Conservation (phyloP, 2,797 vertebrate genomes). For the Acanthopagrus latus region DNA sequence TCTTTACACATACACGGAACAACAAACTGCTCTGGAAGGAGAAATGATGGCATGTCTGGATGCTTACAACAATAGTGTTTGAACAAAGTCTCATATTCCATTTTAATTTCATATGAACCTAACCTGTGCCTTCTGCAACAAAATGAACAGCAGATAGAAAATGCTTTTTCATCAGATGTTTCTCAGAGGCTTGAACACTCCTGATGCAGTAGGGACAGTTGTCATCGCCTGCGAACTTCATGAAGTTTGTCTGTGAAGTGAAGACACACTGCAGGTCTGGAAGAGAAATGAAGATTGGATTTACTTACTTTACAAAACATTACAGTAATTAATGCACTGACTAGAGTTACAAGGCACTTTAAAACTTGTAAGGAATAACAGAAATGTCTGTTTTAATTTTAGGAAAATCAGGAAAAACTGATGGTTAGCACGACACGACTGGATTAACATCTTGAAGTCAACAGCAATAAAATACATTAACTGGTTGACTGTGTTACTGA, state of each 20-base stretch:
- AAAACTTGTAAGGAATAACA: not conserved
- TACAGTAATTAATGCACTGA: not conserved
- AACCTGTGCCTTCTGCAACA: conserved; percentile 18
- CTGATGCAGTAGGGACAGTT: conserved; percentile 53
- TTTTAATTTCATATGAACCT: not conserved
- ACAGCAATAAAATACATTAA: not conserved
- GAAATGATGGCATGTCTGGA: not conserved
- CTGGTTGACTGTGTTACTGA: no score
- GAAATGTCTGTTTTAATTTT: not conserved
- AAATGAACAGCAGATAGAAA: conserved; percentile 42
- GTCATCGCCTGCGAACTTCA: conserved; percentile 8
- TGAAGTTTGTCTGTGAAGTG: conserved; percentile 24
- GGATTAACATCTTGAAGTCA: not conserved
- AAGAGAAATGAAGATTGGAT: not conserved
- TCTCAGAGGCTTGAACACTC: conserved; percentile 5
- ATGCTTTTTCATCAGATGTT: conserved; percentile 45
- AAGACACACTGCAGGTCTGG: conserved; percentile 34
- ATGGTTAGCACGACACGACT: not conserved
- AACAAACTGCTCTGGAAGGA: conserved; percentile 45
- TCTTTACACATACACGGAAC: conserved; percentile 57
- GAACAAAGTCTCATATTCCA: not conserved
- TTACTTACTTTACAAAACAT: not conserved
- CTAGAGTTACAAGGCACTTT: not conserved
- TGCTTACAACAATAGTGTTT: not conserved
- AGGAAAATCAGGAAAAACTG: no score